These are phyloP conservation scores for Monarcha castaneiventris DNA, from an alignment of 2,113 vertebrate species.

Conservation along the genomic window DNA sequence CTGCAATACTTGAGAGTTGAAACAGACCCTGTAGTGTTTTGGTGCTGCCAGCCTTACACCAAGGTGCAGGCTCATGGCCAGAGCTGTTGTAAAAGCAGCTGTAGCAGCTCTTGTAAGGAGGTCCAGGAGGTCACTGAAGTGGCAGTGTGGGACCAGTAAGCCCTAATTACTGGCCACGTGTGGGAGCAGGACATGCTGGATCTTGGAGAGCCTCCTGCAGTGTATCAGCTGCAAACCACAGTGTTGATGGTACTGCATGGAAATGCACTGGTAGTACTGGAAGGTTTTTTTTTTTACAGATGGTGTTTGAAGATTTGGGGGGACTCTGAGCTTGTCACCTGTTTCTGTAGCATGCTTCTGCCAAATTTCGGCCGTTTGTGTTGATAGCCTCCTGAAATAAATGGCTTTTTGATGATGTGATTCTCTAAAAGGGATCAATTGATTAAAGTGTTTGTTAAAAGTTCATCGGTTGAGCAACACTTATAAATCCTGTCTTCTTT, in stretches of 20 bases:
- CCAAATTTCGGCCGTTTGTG: background rate
- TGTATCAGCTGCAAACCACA: background rate
- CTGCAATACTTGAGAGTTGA: background rate
- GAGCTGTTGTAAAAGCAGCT: background rate
- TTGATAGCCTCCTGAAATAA: background rate
- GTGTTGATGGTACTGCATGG: rapidly evolving
- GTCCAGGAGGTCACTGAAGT: background rate
- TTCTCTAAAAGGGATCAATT: background rate
- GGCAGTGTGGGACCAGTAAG: background rate
- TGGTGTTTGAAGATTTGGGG: background rate
- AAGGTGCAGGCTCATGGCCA: background rate
- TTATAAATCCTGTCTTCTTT: background rate
- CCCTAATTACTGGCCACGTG: background rate
- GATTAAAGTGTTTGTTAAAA: background rate
- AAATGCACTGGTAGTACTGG: background rate
- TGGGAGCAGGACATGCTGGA: background rate
- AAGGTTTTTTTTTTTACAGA: background rate
- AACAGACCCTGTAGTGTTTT: background rate
- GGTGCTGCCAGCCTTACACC: background rate
- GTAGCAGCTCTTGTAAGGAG: background rate
- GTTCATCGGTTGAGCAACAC: background rate
- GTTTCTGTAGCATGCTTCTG: background rate
- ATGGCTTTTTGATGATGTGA: background rate
- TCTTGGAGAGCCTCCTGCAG: background rate
- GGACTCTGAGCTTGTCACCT: background rate